These are phyloP conservation scores for Axis porcinus DNA, from an alignment of 2,113 vertebrate genomes.

Conservation along the genomic window DNA sequence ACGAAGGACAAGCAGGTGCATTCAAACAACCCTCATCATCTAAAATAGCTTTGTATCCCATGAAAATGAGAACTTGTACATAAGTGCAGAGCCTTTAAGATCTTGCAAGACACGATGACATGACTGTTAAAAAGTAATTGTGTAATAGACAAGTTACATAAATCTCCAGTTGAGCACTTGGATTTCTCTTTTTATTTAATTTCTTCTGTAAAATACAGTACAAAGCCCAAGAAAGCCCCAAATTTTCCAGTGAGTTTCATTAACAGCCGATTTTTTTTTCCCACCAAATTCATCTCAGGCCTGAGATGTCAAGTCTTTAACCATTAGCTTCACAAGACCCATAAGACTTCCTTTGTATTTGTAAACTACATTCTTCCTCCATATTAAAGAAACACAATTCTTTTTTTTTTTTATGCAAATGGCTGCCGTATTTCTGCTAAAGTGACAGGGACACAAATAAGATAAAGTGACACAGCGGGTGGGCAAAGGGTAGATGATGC, in stretches of 20 bases:
- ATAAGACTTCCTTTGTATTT: background rate
- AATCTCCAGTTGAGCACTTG: background rate
- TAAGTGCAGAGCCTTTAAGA: background rate
- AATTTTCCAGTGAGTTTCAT: conserved; percentile 14
- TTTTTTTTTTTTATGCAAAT: background rate
- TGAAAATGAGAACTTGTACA: background rate
- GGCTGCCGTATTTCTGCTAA: conserved; percentile 53
- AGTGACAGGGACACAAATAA: conserved; percentile 58
- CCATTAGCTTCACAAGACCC: background rate
- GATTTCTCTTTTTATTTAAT: conserved; percentile 20
- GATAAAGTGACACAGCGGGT: conserved; percentile 4
- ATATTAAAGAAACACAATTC: background rate
- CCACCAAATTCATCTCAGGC: background rate
- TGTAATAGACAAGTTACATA: conserved; percentile 3
- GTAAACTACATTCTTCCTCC: background rate
- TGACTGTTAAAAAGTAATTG: conserved; percentile 18
- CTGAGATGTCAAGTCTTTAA: background rate
- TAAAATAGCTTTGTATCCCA: background rate
- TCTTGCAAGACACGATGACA: background rate
- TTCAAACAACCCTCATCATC: background rate
- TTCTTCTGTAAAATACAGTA: background rate
- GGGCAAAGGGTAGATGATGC: background rate
- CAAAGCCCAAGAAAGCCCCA: background rate
- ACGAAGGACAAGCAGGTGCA: background rate
- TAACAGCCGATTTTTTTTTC: background rate